Evolutionary conservation across 2,888 invertebrate species (phyloP).

Genomic region (Hydrotaea cyrtoneurina): DNA sequence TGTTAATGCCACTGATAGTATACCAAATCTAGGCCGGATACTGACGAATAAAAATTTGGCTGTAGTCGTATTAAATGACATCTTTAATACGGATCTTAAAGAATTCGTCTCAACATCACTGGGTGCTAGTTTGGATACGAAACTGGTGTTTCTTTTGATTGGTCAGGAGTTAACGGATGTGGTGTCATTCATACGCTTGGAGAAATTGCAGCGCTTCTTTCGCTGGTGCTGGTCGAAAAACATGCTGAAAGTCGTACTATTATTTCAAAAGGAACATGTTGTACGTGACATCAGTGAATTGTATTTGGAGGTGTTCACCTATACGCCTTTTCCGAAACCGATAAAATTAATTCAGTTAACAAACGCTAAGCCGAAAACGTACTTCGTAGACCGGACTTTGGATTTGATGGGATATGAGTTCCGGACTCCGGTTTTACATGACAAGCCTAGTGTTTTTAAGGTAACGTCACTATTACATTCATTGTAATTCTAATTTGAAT

Average conservation of each 20-base stretch:
- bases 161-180: slow-evolving; percentile 14
- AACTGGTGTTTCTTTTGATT: slow-evolving; percentile 65
- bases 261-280: slow-evolving; percentile 47
- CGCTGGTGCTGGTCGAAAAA: slow-evolving; percentile 69
- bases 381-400: slow-evolving; percentile 55
- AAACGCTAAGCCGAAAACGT: not conserved
- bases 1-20: slow-evolving; percentile 31
- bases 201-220: slow-evolving; percentile 64
- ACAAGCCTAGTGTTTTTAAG: slow-evolving; percentile 74
- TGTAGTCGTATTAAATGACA: slow-evolving; percentile 63
- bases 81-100: slow-evolving; percentile 59
- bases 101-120: slow-evolving; percentile 59
- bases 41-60: slow-evolving; percentile 67
- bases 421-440: slow-evolving; percentile 69
- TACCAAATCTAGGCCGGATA: slow-evolving; percentile 55
- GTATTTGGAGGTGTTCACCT: slow-evolving; percentile 64
- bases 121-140: slow-evolving; percentile 66
- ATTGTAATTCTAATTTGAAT: too few species aligned
- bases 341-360: slow-evolving; percentile 55
- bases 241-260: slow-evolving; percentile 66
- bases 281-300: not conserved
- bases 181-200: not conserved
- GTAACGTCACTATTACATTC: too few species aligned
- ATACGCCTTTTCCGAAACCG: slow-evolving; percentile 62
- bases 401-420: slow-evolving; percentile 65